Evolutionary conservation across 2,888 invertebrate species (phyloP), one percentile per base, ranked within the genome.

Genomic region (Caenorhabditis zanzibari): DNA sequence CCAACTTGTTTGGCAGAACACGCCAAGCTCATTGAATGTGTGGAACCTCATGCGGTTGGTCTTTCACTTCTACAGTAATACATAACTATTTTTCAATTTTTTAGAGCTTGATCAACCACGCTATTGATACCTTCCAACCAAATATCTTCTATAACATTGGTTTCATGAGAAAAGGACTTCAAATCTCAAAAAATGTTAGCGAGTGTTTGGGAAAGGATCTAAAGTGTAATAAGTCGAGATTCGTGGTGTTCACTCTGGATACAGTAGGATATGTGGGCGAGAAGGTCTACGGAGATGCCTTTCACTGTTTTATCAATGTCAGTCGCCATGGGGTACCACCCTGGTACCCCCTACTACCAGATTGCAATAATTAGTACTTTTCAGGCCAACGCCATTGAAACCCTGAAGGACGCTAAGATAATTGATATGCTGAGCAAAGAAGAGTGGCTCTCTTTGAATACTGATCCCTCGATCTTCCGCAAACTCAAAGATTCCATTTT

Each of bases 271-370:
- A 44, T 10, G 41, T 32, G 1, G 71, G 71, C 1, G 26, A 44
- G 2, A 71, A 44, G 22, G 19, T 71, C 0, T 71, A 71, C 32
- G 71, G 71, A 44, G 74, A 74, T n/a, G 74, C 64, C 0, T 64
- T 74, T 19, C 74, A 74, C 44, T 74, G 74, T 28, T 54, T 74
- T 16, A 74, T 74, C n/a, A 74, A 74, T 64, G 74, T 74, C 1
- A 74, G 74, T 35, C 22, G n/a, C n/a, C 16, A 12, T 0, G 16
- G 16, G 16, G 14, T 44, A 16, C n/a, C 16, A 16, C 4, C 0
- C 5, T 12, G 5, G 44, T 10, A 44, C 4, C 44, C 16, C 4
- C 0, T 10, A 44, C 4, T 44, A 16, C 14, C 14, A 1, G 44
- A 44, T 52, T 1, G 7, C 1, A 19, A 49, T 6, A 49, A 49